These are phyloP conservation scores for Tarsius wallacei DNA, from an alignment of 2,797 vertebrate species.

Conservation along the genomic window DNA sequence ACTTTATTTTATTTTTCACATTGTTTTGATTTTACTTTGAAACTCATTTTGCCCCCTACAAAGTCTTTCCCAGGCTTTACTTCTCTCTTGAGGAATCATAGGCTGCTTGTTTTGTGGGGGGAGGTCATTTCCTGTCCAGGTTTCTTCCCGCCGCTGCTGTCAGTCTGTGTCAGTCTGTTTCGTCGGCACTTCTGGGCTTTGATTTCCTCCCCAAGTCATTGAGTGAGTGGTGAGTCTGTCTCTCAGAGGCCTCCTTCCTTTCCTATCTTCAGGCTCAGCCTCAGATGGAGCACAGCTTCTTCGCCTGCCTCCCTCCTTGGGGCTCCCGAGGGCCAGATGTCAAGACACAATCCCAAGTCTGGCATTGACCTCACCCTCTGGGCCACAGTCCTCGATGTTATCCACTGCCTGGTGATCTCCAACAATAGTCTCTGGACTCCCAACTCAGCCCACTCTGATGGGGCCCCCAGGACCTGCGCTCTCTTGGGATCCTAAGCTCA, in stretches of 20 bases:
- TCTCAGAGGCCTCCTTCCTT: neutral
- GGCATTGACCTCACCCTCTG: neutral
- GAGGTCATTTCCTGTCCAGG: fast-evolving
- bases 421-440: neutral
- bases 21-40: neutral
- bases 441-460: neutral
- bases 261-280: neutral
- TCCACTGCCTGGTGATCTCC: neutral
- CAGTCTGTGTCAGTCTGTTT: no score
- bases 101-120: no score
- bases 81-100: no score
- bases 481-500: neutral
- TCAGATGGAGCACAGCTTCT: fast-evolving
- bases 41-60: no score
- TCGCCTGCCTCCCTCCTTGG: fast-evolving
- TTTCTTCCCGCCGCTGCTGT: fast-evolving
- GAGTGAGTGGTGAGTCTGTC: fast-evolving
- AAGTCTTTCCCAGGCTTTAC: neutral
- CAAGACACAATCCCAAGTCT: fast-evolving
- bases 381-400: fast-evolving
- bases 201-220: neutral
- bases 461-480: neutral
- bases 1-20: neutral
- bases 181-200: fast-evolving
- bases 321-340: neutral